Evolutionary conservation across 2,888 invertebrate species (phyloP), one percentile per base, ranked within the genome.

Genomic region (Corythucha ciliata): DNA sequence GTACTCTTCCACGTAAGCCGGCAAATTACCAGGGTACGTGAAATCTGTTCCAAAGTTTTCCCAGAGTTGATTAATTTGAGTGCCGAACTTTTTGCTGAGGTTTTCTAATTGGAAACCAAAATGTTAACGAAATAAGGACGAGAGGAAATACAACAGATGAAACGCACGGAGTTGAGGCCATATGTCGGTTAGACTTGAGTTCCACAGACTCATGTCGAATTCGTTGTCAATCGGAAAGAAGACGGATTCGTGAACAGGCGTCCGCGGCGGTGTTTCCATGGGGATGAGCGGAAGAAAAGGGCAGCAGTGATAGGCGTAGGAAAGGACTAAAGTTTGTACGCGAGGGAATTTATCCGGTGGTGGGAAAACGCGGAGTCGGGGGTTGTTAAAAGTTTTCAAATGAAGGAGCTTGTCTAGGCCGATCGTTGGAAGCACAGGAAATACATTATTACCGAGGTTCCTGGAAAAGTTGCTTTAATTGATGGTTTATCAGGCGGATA

Each of bases 291-390:
- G 80, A 64, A 87, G 68, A 70, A 88, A 92, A 57, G 88, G 83
- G 70, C 94, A 94, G 72, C 94, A 96, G 68, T 96, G 94, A 71
- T 94, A 96, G 59, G 94, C 93, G 70, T 93, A 94, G 1, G 92
- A 87, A 32, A 94, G 72, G 33, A 87, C 81, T 21, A 77, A 66
- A 2, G 67, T 66, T 57, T 72, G 81, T 57, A 93, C 86, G 27
- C 83, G 73, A 0, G 92, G 93, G 70, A 94, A 90, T 48, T 80
- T 75, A 58, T 85, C 83, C 0, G 91, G 87, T 1, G 83, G 76
- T 25, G 92, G 93, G 69, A 94, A 93, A 63, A 87, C 86, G 34
- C 81, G 74, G 57, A 94, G 74, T 59, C 82, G 77, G 0, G 87
- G 87, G 72, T 93, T 94, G 71, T 91, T 90, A 73, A 89, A 91